Evolutionary conservation across 1,140 invertebrate species (phyloP).

Genomic region (Diorhabda sublineata): DNA sequence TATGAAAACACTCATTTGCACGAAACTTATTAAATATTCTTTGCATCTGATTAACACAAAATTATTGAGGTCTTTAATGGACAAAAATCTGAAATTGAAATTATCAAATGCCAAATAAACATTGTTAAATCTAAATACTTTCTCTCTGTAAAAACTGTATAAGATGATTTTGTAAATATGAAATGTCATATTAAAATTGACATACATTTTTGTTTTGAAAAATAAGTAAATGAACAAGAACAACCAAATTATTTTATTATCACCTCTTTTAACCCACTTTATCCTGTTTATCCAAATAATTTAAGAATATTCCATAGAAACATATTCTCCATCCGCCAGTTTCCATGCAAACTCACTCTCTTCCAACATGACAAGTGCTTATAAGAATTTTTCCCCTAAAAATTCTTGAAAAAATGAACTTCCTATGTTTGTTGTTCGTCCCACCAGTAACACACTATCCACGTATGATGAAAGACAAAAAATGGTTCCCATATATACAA

Average conservation of each 20-base stretch:
- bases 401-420: too few relatives aligned
- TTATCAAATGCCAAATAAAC: neutral
- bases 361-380: too few relatives aligned
- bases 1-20: neutral
- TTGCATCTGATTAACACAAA: neutral
- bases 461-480: too few relatives aligned
- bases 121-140: conserved; percentile 5
- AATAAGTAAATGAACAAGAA: conserved; percentile 18
- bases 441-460: too few relatives aligned
- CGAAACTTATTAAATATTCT: neutral
- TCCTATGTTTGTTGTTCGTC: too few relatives aligned
- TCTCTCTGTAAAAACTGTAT: conserved; percentile 9
- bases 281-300: too few relatives aligned
- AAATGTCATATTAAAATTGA: conserved; percentile 10
- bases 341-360: too few relatives aligned
- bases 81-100: neutral
- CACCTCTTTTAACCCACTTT: neutral
- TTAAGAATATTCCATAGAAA: too few relatives aligned
- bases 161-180: conserved; percentile 16
- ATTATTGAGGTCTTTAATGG: neutral
- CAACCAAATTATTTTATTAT: neutral
- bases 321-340: too few relatives aligned
- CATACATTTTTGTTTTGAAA: conserved; percentile 20
- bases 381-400: too few relatives aligned
- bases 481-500: too few relatives aligned